Evolutionary conservation across 2,888 invertebrate species (phyloP).

Genomic region (Drosophila merina): DNA sequence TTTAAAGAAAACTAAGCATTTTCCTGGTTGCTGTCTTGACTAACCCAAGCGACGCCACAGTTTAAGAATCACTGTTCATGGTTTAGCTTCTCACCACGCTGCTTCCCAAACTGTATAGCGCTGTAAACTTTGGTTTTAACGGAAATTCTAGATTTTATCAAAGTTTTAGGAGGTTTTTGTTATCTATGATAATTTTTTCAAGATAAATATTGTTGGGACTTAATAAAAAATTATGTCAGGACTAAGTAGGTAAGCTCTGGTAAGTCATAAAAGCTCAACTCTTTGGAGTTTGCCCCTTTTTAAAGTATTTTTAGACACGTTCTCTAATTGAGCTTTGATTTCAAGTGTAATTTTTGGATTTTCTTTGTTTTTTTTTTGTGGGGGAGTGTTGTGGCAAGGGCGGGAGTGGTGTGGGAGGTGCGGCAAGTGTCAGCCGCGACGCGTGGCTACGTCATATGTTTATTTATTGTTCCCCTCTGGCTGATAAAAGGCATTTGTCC

Average conservation of each 20-base stretch:
- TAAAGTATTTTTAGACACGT: conserved; percentile 19
- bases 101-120: neutral
- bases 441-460: conserved; percentile 42
- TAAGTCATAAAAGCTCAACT: neutral
- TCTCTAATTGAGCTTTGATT: conserved; percentile 57
- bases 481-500: conserved; percentile 28
- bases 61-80: neutral
- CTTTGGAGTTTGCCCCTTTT: neutral
- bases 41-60: neutral
- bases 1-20: neutral
- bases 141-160: neutral
- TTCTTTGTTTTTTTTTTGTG: conserved; percentile 26
- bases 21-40: conserved; percentile 5
- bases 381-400: neutral
- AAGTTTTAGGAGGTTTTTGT: neutral
- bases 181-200: neutral
- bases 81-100: conserved; percentile 22
- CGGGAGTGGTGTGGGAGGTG: too few species aligned
- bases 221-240: neutral
- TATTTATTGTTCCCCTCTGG: conserved; percentile 32
- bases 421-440: conserved; percentile 13
- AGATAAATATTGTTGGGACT: too few species aligned
- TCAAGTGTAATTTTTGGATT: conserved; percentile 55
- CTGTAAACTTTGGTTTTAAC: neutral
- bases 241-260: too few species aligned